A percentile compares a stretch with the other conserved stretches of the same genome.
Conservation (phyloP, 1,140 invertebrate genomes). For the Acromyrmex heyeri region DNA sequence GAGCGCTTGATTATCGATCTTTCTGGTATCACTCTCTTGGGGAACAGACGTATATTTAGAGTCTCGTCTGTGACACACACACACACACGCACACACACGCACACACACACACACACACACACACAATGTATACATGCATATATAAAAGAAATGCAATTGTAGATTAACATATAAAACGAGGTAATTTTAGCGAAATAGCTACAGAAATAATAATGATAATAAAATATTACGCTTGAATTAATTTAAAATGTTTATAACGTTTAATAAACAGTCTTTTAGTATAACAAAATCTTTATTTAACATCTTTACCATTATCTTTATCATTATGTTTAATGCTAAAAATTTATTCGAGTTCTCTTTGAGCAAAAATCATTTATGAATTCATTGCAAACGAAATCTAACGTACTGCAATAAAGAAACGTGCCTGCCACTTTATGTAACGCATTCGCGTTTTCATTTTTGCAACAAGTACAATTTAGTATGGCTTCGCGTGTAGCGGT, state of each 20-base stretch:
- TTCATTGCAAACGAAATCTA: not conserved
- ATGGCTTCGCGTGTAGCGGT: conserved; percentile 5
- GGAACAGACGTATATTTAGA: not conserved
- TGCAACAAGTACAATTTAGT: conserved; percentile 34
- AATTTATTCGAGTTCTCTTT: not conserved
- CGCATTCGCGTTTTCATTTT: conserved; percentile 40
- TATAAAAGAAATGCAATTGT: not conserved
- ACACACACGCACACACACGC: too few relatives aligned
- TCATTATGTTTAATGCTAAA: not conserved
- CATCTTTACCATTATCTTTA: not conserved
- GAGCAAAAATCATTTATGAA: conserved; percentile 18
- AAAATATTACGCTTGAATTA: not conserved
- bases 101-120: too few relatives aligned
- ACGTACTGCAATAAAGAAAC: conserved; percentile 2
- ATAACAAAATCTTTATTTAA: not conserved
- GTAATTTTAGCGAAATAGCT: not conserved
- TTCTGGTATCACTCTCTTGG: not conserved
- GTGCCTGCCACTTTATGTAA: conserved; percentile 30
- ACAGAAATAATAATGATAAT: conserved; percentile 1
- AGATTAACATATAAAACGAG: not conserved
- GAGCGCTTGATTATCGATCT: conserved; percentile 30
- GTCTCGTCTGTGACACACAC: too few relatives aligned
- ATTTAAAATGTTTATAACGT: not conserved
- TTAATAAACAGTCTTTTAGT: not conserved
- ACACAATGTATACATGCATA: too few relatives aligned